A percentile compares a stretch with the other conserved stretches of the same genome.
Evolutionary conservation across 2,113 vertebrate genomes (phyloP).

Genomic region (Lethenteron camtschaticum): DNA sequence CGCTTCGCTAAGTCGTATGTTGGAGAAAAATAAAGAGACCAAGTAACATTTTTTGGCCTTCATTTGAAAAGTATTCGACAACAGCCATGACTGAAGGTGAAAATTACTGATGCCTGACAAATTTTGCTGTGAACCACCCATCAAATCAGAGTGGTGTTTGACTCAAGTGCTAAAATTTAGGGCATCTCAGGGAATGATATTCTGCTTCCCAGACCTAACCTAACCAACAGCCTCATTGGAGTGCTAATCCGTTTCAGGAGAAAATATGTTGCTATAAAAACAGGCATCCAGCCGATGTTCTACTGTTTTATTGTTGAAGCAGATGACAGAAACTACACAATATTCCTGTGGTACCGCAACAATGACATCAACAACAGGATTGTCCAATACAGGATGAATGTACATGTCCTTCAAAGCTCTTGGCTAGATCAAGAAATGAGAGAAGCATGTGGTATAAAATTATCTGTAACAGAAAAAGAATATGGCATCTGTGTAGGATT

Average conservation of each 20-base stretch:
- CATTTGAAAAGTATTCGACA: neutral
- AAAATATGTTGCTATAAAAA: conserved; percentile 7
- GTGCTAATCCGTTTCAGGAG: conserved; percentile 9
- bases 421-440: no score
- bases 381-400: no score
- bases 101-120: neutral
- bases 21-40: neutral
- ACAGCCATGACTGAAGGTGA: neutral
- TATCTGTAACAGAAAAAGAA: no score
- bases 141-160: no score
- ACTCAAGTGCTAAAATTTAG: neutral
- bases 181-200: conserved; percentile 5
- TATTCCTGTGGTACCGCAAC: neutral
- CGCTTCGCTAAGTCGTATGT: neutral
- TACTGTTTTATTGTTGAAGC: conserved; percentile 10
- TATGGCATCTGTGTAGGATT: no score
- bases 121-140: neutral
- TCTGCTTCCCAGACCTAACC: conserved; percentile 7
- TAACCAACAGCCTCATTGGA: conserved; percentile 6
- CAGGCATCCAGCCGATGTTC: conserved; percentile 10
- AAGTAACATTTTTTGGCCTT: neutral
- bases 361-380: neutral
- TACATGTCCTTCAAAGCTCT: no score
- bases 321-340: conserved; percentile 8
- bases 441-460: no score